These are phyloP conservation scores for Cliona cf. orientalis DNA, from an alignment of 37 sponge, comb jelly and placozoan species.

Conservation along the genomic window DNA sequence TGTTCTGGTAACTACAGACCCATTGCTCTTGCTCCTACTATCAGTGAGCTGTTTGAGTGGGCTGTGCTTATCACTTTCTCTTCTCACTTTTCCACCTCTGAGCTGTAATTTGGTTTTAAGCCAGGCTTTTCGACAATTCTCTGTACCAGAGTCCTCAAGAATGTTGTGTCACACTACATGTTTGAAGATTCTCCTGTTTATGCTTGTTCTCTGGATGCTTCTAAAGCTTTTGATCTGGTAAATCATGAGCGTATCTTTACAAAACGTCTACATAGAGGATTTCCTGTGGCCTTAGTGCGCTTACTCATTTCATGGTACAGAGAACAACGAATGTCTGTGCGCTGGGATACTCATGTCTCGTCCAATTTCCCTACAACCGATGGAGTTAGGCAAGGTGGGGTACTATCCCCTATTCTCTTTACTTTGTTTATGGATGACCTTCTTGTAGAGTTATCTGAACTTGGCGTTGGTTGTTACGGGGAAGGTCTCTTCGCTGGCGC, in stretches of 20 bases:
- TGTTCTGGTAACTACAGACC: not conserved
- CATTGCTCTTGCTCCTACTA: not conserved
- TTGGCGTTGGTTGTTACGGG: conserved; percentile 18
- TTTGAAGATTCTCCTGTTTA: conserved; percentile 10
- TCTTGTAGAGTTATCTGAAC: not conserved
- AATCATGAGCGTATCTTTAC: too few relatives aligned
- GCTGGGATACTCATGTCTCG: not conserved
- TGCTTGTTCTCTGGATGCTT: conserved; percentile 10
- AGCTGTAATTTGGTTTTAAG: not conserved
- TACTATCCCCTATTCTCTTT: not conserved
- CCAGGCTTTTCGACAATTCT: conserved; percentile 1
- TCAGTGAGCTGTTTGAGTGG: not conserved
- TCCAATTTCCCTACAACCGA: not conserved
- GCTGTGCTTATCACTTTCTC: not conserved
- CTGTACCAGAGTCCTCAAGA: not conserved
- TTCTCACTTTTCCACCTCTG: not conserved
- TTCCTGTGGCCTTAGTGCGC: too few relatives aligned
- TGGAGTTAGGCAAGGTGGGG: conserved; percentile 11
- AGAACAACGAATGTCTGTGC: not conserved
- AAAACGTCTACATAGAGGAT: too few relatives aligned
- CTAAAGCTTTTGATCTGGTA: too few relatives aligned
- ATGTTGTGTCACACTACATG: not conserved
- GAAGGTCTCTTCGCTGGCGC: conserved; percentile 30
- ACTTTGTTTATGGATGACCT: conserved; percentile 1
- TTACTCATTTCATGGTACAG: not conserved